These are phyloP conservation scores for Cepaea nemoralis DNA, from an alignment of 1,140 invertebrate genomes.

Conservation along the genomic window DNA sequence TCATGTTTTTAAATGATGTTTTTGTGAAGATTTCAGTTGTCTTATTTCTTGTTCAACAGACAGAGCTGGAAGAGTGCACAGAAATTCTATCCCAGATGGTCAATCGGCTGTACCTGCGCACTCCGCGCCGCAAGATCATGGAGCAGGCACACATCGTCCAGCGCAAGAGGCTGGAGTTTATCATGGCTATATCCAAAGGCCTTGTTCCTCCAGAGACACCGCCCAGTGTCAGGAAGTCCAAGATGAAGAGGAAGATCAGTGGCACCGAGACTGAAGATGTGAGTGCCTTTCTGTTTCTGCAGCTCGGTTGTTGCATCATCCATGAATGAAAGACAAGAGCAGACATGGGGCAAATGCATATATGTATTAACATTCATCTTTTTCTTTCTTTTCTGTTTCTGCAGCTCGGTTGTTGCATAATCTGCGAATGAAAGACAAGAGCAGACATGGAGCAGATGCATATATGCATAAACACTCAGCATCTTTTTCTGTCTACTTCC, in stretches of 20 bases:
- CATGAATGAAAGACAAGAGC: too few species aligned
- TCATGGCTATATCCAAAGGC: conserved; percentile 78
- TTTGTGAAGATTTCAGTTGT: background rate
- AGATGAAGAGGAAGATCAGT: conserved; percentile 60
- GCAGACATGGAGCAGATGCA: too few species aligned
- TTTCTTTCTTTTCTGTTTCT: too few species aligned
- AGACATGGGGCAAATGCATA: too few species aligned
- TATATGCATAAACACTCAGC: too few species aligned
- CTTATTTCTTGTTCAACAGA: conserved; percentile 69
- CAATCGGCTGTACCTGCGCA: conserved; percentile 78
- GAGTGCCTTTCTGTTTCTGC: conserved; percentile 39
- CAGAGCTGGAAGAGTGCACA: conserved; percentile 79
- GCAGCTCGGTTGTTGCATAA: too few species aligned
- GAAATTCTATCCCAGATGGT: conserved; percentile 80
- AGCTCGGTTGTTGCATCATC: too few species aligned
- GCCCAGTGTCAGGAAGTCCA: conserved; percentile 73
- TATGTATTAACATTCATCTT: too few species aligned
- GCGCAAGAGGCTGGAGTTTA: conserved; percentile 79
- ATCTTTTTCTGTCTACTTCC: too few species aligned
- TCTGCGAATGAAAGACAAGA: too few species aligned
- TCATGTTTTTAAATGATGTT: background rate
- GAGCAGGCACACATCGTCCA: conserved; percentile 76
- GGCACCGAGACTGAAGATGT: conserved; percentile 65
- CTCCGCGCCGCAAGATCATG: conserved; percentile 77
- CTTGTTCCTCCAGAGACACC: conserved; percentile 80